Evolutionary conservation across 2,113 vertebrate species (phyloP).

Genomic region (Microtus oregoni): DNA sequence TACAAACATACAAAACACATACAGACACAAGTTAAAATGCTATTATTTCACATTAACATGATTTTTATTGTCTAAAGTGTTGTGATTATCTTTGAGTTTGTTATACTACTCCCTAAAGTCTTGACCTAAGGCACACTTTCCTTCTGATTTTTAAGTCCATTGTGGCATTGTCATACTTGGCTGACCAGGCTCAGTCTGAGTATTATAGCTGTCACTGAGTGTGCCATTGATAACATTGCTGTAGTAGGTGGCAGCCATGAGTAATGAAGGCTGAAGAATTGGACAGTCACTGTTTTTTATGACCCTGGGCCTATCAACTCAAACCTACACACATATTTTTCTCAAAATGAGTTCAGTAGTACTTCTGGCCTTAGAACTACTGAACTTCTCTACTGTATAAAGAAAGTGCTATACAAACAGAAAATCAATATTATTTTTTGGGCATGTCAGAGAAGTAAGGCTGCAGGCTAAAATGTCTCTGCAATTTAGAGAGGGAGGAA

Average conservation of each 20-base stretch:
- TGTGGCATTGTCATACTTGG: neutral
- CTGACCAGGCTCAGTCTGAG: neutral
- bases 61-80: neutral
- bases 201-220: neutral
- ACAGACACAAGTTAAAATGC: neutral
- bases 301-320: neutral
- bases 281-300: neutral
- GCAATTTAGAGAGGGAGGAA: neutral
- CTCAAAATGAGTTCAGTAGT: neutral
- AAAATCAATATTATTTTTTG: constrained; percentile 13
- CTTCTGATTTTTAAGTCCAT: neutral
- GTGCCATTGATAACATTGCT: neutral
- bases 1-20: neutral
- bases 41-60: no score
- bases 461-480: neutral
- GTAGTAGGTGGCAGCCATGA: neutral
- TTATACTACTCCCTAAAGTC: neutral
- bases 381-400: neutral
- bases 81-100: neutral
- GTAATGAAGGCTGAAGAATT: neutral
- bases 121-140: neutral
- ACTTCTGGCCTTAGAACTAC: neutral
- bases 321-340: neutral
- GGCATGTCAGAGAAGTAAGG: neutral
- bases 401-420: neutral